Base-by-base conservation (phyloP, 2,888 invertebrate genomes). In the Pheosia gnoma region DNA sequence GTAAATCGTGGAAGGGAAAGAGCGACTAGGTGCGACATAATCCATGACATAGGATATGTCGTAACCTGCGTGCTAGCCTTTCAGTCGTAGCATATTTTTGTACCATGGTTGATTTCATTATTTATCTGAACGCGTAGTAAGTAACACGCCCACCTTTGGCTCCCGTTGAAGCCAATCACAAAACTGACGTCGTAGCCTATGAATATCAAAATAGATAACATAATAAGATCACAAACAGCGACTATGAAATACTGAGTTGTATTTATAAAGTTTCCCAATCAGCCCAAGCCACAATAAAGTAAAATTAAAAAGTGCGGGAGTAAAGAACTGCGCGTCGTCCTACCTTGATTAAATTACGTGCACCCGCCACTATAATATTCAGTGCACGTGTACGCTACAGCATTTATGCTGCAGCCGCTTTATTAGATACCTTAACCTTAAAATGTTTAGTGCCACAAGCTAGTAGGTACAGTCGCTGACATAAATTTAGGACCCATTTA, bases 331-430 rank as follows among this genome's bases (percentile, higher is more conserved):
- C 39, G 51, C 58, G 65, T 47, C 45, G 61, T 57, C 52, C 52
- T 52, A 66, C 66, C 56, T 66, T 69, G 57, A 70, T 70, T 63
- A 45, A 70, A 59, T 70, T 62, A 69, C 56, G 36, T 59, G 60
- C 62, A 57, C 47, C 36, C 7, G 25, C 62, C 52, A 41, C 58
- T 65, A 61, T 58, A 62, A 60, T 69, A 59, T 66, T 63, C 66
- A 58, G 47, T 25, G 52, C 60, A 41, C 39, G 55, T 63, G 47
- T 52, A 36, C 49, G 54, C 49, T 43, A 11, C 52, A 36, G 45
- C 56, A 43, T 59, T 41, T 45, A 47, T 55, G 13, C 39, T 55
- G n/a, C 11, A 55, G 9, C 38, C 38, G 39, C 13, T 13, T 56
- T 53, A 38, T 56, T 39, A 54, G 54, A 54, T n/a, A n/a, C n/a